Base-by-base conservation (phyloP, 1,140 invertebrate species). In the Pinna nobilis region DNA sequence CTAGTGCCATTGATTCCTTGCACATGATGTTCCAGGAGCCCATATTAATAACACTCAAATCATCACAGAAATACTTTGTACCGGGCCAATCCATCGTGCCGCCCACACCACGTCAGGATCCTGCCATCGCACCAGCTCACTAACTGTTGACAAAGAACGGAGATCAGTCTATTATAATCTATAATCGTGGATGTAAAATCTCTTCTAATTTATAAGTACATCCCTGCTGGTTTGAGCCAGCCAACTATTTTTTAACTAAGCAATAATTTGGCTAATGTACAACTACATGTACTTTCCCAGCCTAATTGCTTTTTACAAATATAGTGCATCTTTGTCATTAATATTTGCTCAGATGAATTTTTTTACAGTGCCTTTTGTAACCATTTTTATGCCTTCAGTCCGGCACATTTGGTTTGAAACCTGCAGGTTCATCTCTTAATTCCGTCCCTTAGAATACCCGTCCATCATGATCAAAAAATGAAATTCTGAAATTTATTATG, bases 1-100 rank as follows among this genome's bases (percentile, higher is more conserved):
- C 80, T 18, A 82, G 77, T 63, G 61, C 67, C 25, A 70, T 82
- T 2, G 87, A 88, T 64, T 70, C 63, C 25, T 72, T 68, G 32
- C 80, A 86, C 64, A 57, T 74, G 32, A 55, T 74, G 13, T 80
- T 80, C 70, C 77, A 79, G 44, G 76, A 88, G 63, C 85, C 87
- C 41, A 72, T 87, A 30, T 77, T 88, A 20, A 86, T 88, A 51
- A 88, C 83, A 20, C 76, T 88, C 30, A 87, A 86, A 72, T 84
- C 85, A 3, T 76, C 87, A n/a, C 87, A 86, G 80, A 88, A 88
- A 67, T 88, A 87, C 57, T 88, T 88, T 64, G 70, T 88, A 55
- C 87, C 79, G 5, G 61, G 75, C 1, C 80, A 85, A 55, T 88
- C 86, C 23, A 66, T 82, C 18, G 77, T 85, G 20, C 73, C 79